Percentiles rank a stretch among this genome's conserved stretches.
Conservation (phyloP, 2,113 vertebrate genomes). For the Chrysemys picta region DNA sequence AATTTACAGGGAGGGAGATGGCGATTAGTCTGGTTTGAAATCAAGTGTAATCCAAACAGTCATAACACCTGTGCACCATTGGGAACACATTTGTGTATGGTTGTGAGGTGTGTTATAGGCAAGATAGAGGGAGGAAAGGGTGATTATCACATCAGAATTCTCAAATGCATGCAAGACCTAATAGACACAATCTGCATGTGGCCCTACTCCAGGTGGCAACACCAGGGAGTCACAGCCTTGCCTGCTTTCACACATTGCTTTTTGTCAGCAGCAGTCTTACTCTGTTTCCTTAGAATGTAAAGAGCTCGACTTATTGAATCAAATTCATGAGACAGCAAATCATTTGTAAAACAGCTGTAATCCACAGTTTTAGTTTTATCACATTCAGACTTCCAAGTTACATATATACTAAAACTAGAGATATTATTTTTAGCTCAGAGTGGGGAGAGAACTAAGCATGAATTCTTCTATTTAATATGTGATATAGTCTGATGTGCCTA, state of each 20-base stretch:
- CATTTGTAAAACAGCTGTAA: constrained; percentile 9
- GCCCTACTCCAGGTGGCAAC: background rate
- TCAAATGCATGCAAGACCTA: background rate
- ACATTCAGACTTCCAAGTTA: constrained; percentile 39
- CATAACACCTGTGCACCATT: background rate
- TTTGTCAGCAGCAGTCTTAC: background rate
- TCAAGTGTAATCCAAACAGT: background rate
- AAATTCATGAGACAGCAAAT: background rate
- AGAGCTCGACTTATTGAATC: constrained; percentile 17
- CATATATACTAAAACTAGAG: constrained; percentile 36
- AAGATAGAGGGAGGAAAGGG: background rate
- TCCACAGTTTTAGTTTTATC: constrained; percentile 14
- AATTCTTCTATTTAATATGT: constrained; percentile 65
- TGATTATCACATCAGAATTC: background rate
- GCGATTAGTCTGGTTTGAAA: background rate
- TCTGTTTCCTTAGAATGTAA: background rate
- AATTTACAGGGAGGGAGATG: background rate
- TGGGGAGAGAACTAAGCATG: constrained; percentile 26
- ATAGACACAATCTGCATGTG: background rate
- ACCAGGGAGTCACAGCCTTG: fast-evolving
- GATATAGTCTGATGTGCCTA: constrained; percentile 59
- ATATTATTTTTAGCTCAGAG: constrained; percentile 30
- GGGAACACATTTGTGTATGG: background rate
- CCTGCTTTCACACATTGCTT: background rate
- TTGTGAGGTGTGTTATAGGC: too few species aligned